Percentiles rank a stretch among this genome's conserved stretches.
Evolutionary conservation across 2,797 vertebrate species (phyloP).

Genomic region (Knipowitschia caucasica): DNA sequence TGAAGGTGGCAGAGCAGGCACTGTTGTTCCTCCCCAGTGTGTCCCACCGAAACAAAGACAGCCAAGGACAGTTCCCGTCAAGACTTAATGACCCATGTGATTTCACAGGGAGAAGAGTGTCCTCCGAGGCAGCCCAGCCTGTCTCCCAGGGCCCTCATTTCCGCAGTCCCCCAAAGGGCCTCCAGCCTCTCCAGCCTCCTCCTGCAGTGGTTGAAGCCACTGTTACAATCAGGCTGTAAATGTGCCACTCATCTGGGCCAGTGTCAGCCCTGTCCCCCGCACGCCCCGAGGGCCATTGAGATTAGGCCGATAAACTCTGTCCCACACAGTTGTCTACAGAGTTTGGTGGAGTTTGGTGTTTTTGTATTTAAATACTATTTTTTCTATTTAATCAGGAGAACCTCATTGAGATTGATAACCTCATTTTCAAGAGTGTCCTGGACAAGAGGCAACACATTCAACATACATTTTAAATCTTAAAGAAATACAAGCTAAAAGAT

Average conservation of each 20-base stretch:
- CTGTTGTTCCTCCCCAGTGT: conserved; percentile 41
- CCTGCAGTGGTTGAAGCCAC: conserved; percentile 58
- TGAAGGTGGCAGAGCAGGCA: conserved; percentile 16
- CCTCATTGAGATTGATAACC: too few relatives aligned
- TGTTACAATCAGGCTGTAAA: conserved; percentile 51
- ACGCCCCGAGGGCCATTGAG: conserved; percentile 7
- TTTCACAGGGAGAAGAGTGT: conserved; percentile 53
- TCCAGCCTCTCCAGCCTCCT: conserved; percentile 29
- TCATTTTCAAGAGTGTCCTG: neutral
- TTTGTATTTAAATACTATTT: too few relatives aligned
- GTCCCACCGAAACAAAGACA: conserved; percentile 64
- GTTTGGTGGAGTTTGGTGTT: neutral
- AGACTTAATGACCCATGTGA: conserved; percentile 75
- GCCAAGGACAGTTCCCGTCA: conserved; percentile 75
- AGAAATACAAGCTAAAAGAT: too few relatives aligned
- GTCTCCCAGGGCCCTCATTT: conserved; percentile 53
- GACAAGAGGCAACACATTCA: too few relatives aligned
- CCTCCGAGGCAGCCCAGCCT: conserved; percentile 47
- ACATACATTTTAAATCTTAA: too few relatives aligned
- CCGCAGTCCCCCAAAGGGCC: conserved; percentile 21
- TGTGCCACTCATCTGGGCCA: conserved; percentile 40
- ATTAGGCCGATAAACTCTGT: conserved; percentile 31
- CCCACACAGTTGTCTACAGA: conserved; percentile 30
- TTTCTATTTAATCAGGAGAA: too few relatives aligned
- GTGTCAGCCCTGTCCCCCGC: conserved; percentile 37